phyloP scores from a whole-genome alignment of 1,140 invertebrate species.

The Oncopodura yosiiana region DNA sequence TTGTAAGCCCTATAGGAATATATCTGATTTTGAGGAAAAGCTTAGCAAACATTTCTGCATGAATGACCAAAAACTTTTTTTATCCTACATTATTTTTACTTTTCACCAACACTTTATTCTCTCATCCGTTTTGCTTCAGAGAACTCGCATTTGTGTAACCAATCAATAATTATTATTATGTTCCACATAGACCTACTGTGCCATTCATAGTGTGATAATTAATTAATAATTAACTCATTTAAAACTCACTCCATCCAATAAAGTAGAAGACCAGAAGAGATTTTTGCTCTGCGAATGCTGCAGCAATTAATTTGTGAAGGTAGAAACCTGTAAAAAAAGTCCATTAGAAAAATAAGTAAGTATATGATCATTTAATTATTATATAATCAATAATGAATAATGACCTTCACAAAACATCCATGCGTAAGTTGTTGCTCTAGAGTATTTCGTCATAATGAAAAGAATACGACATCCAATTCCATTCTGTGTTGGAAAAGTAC shows the following conservation, averaged over 20 bases:
- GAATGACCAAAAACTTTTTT: too few relatives aligned
- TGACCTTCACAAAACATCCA: constrained; percentile 53
- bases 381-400: constrained; percentile 40
- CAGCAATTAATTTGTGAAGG: constrained; percentile 46
- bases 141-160: too few relatives aligned
- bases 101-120: too few relatives aligned
- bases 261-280: constrained; percentile 44
- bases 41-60: too few relatives aligned
- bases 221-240: background rate
- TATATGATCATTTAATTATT: too few relatives aligned
- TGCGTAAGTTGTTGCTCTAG: constrained; percentile 49
- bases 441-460: constrained; percentile 45
- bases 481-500: constrained; percentile 38
- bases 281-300: constrained; percentile 47
- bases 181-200: too few relatives aligned
- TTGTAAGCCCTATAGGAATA: too few relatives aligned
- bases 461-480: constrained; percentile 43
- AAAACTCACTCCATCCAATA: constrained; percentile 47
- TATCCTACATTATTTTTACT: too few relatives aligned
- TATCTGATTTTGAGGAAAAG: too few relatives aligned
- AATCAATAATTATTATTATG: too few relatives aligned
- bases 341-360: constrained; percentile 56
- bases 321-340: constrained; percentile 48
- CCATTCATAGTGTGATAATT: too few relatives aligned
- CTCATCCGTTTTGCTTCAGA: too few relatives aligned